Evolutionary conservation across 2,797 vertebrate genomes (phyloP), one percentile per base, ranked within the genome.

Genomic region (Phrynocephalus vlangalii): DNA sequence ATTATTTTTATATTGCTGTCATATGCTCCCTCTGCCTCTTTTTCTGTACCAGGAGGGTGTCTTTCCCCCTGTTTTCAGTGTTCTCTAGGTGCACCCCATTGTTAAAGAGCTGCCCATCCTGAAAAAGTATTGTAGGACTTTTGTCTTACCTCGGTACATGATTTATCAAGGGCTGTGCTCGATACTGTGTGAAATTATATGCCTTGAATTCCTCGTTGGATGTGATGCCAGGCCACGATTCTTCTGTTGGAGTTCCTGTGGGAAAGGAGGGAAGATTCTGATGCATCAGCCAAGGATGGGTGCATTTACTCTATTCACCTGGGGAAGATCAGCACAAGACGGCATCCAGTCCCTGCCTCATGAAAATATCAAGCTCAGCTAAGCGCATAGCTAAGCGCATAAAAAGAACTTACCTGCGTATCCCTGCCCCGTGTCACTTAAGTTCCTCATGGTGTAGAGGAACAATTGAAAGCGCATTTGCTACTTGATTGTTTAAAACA

Each of bases 221-320:
- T 0, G 94, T 97, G 93, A 99, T 98, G 10, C 98, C 98, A 3
- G 98, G 97, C 98, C 98, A 99, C 71, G 96, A 97, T 77, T 97
- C 97, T 92, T 99, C 98, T 1, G 97, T 98, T 3, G 98, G 98
- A 20, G 98, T 99, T 52, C 98, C 98, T 99, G 28, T 2, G 92
- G 24, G 73, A 84, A 84, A 88, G 24, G 52, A 30, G 89, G 24
- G 10, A 52, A 0, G 56, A 18, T 0, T 79, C 0, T 22, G 80
- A 1, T 2, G 10, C 50, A 24, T 22, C 71, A 79, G 28, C 4
- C 11, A 18, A 1, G 28, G 76, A 22, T n/a, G 10, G 68, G 50
- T 1, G 33, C 20, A 18, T 68, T 33, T 52, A 38, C 15, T 56
- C 2, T 50, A 68, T 81, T 16, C 30, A 56, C 9, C 26, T 7